Base-by-base conservation (phyloP, 2,113 vertebrate species). In the Cyprinodon tularosa region DNA sequence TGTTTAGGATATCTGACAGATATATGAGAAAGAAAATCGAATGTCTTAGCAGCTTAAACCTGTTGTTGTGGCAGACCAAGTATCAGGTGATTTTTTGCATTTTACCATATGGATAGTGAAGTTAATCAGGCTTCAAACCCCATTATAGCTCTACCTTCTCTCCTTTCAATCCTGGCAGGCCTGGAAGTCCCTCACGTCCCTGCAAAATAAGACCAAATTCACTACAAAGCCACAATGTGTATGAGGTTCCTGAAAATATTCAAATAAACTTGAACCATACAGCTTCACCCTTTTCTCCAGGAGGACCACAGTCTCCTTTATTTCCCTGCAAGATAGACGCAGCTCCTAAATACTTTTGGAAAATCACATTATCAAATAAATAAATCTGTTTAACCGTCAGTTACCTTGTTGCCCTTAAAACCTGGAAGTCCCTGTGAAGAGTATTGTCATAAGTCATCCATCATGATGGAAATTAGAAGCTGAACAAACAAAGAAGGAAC, bases 381-480 rank as follows among this genome's bases (percentile, higher is more conserved):
- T 20, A 29, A 37, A 81, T 39, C 29, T n/a, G 3, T 5, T 0
- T 12, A 36, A 17, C 0, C 7, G 1, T 42, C 48, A 36, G 92
- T 91, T 88, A 96, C 96, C 96, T 96, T 96, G 68, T 93, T 94
- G 74, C 96, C 96, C 65, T 95, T 96, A 80, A 94, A 95, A 13
- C 96, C 96, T 72, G 93, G 83, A 81, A 50, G 73, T 61, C 96
- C 96, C 96, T 97, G 84, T 67, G 86, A 87, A 7, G 42, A n/a
- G 20, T 68, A 68, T 12, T 6, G 74, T 66, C 14, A 70, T 75
- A 17, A n/a, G 37, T 9, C 3, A 64, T 59, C 68, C 14, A 12
- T 65, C 13, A 50, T 14, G 13, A 37, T 20, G n/a, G 57, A 22
- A n/a, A 9, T 50, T 62, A 2, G 3, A 14, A 37, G 17, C 20